Base-by-base conservation (phyloP, 1,140 invertebrate species). In the Drosophila ananassae region DNA sequence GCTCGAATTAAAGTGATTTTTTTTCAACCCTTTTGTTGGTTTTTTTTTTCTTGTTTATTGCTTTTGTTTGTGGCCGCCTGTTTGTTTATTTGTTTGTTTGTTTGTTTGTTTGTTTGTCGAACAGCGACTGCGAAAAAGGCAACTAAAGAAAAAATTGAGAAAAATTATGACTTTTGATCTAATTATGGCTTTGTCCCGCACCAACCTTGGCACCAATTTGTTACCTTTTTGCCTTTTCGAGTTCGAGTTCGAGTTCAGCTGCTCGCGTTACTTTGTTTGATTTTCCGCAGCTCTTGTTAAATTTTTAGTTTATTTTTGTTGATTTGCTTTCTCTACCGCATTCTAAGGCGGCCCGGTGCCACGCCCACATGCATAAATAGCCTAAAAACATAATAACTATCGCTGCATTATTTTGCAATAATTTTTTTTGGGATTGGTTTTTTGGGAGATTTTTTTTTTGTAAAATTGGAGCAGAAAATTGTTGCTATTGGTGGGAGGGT, bases 81-180 rank as follows among this genome's bases (percentile, higher is more conserved):
- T 32, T 53, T 28, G 46, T 62, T 32, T 51, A 44, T 54, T 74
- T 6, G 41, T 30, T 9, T 62, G 63, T 30, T 48, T 72, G 56
- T 55, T 64, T 63, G 67, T 50, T 51, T 32, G 25, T 28, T 44
- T 68, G 63, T 10, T 37, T 69, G 68, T 64, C 17, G 17, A 68
- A 58, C 47, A 67, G 50, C 44, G 54, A 39, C 68, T 51, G 50
- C 44, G 32, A 34, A 12, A 46, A 63, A 44, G 66, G 52, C 21
- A 37, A 76, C 63, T 47, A 64, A 34, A 10, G 78, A 48, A 83
- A 78, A 79, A 79, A 79, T 66, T 66, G 62, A 85, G 72, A 73
- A 75, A 85, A 85, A 85, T 87, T 81, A 85, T 87, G 82, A 85
- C 82, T 87, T 68, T 82, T 85, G 81, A 85, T 85, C 81, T 85